A percentile compares a stretch with the other conserved stretches of the same genome.
Evolutionary conservation across 2,888 invertebrate species (phyloP).

Genomic region (Oithona nana): DNA sequence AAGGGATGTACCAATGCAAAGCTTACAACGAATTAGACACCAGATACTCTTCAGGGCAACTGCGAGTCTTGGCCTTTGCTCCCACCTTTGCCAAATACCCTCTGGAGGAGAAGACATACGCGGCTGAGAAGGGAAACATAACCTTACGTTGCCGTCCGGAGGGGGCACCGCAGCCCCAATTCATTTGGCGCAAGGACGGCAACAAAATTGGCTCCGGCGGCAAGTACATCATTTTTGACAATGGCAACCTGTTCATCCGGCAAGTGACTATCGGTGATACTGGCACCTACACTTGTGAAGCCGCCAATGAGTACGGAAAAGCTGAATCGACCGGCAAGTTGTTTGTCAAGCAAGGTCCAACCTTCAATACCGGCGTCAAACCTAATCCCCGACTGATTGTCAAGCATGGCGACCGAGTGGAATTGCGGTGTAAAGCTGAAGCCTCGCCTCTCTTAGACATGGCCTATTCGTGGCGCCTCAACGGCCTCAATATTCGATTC

Average conservation of each 20-base stretch:
- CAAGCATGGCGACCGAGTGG: conserved; percentile 39
- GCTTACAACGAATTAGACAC: conserved; percentile 71
- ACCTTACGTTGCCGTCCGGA: conserved; percentile 81
- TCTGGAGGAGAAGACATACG: conserved; percentile 70
- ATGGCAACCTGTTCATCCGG: conserved; percentile 65
- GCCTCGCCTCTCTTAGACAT: conserved; percentile 69
- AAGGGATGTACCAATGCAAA: conserved; percentile 86
- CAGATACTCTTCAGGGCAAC: conserved; percentile 66
- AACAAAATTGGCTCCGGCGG: conserved; percentile 37
- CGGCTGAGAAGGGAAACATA: conserved; percentile 72
- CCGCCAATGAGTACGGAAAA: conserved; percentile 63
- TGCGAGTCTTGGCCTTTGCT: conserved; percentile 52
- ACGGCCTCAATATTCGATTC: conserved; percentile 55
- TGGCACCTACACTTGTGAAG: conserved; percentile 66
- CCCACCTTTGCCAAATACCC: conserved; percentile 80
- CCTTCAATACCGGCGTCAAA: conserved; percentile 3
- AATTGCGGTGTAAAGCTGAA: conserved; percentile 61
- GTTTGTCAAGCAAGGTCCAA: conserved; percentile 36
- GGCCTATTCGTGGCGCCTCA: conserved; percentile 79
- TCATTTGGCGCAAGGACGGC: conserved; percentile 75
- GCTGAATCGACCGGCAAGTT: conserved; percentile 64
- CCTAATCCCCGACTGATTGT: conserved; percentile 14
- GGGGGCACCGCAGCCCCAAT: conserved; percentile 72
- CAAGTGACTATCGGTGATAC: conserved; percentile 70
- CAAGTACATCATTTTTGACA: conserved; percentile 25